Evolutionary conservation across 1,140 invertebrate genomes (phyloP).

Genomic region (Drosophila repletoides): DNA sequence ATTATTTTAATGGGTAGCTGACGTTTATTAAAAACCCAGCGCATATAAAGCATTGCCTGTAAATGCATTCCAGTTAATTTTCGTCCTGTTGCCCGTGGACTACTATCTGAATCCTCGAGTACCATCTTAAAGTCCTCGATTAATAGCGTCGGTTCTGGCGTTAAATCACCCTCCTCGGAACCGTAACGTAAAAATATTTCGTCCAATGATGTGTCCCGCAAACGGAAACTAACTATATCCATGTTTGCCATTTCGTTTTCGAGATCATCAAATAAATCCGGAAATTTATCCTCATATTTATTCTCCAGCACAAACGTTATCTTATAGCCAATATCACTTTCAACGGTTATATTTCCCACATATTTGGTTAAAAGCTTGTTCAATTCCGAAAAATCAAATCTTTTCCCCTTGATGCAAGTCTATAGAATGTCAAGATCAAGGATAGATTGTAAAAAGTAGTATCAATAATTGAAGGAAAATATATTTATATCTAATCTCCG

Average conservation of each 20-base stretch:
- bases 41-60: conserved; percentile 31
- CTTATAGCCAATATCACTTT: conserved; percentile 85
- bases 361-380: conserved; percentile 18
- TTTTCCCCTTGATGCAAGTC: conserved; percentile 44
- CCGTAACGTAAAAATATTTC: conserved; percentile 87
- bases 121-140: conserved; percentile 27
- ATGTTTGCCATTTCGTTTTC: conserved; percentile 80
- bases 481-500: no score
- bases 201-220: conserved; percentile 96
- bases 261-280: conserved; percentile 84
- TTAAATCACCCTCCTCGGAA: conserved; percentile 38
- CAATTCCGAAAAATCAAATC: conserved; percentile 14
- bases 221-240: conserved; percentile 92
- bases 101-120: not conserved
- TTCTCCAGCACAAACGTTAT: conserved; percentile 85
- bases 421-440: not conserved
- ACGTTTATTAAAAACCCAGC: not conserved
- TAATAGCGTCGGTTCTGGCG: conserved; percentile 8
- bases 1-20: conserved; percentile 24
- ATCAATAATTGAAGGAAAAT: no score
- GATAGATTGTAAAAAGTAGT: not conserved
- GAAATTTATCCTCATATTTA: conserved; percentile 85
- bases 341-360: conserved; percentile 55
- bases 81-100: not conserved
- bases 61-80: not conserved